Evolutionary conservation across 2,113 vertebrate genomes (phyloP).

Genomic region (Holacanthus passer): DNA sequence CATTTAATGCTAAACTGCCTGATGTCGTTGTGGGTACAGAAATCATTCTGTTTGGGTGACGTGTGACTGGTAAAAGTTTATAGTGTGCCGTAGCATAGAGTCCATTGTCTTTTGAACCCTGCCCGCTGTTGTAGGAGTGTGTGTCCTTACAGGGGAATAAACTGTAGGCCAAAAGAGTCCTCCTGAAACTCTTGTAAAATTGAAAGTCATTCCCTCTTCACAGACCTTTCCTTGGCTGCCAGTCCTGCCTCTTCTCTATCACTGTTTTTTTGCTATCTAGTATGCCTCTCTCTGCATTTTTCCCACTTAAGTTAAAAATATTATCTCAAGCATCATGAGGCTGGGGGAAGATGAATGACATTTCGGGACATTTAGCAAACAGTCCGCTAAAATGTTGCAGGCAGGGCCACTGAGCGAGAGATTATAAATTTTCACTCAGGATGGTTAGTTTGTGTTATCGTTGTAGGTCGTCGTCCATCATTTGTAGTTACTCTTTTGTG

Average conservation of each 20-base stretch:
- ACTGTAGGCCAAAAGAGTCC: background rate
- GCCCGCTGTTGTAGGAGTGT: background rate
- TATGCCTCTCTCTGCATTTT: background rate
- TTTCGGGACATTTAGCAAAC: conserved; percentile 36
- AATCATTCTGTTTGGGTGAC: conserved; percentile 28
- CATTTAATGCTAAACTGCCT: conserved; percentile 6
- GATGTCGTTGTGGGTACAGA: conserved; percentile 8
- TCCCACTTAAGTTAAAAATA: background rate
- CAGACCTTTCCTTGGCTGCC: background rate
- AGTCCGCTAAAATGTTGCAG: conserved; percentile 22
- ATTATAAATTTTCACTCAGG: conserved; percentile 12
- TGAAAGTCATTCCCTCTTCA: conserved; percentile 12
- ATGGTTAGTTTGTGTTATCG: background rate
- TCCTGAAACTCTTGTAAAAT: background rate
- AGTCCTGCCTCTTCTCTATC: background rate
- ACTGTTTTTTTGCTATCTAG: background rate
- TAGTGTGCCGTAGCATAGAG: conserved; percentile 15
- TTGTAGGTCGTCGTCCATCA: background rate
- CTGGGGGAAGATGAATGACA: background rate
- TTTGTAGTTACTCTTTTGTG: background rate
- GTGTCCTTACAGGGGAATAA: background rate
- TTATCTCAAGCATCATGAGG: background rate
- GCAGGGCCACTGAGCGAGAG: conserved; percentile 1
- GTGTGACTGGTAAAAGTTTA: conserved; percentile 9
- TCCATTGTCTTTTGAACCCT: conserved; percentile 25